Evolutionary conservation across 2,797 vertebrate genomes (phyloP).

Genomic region (Arremon brunneinucha): DNA sequence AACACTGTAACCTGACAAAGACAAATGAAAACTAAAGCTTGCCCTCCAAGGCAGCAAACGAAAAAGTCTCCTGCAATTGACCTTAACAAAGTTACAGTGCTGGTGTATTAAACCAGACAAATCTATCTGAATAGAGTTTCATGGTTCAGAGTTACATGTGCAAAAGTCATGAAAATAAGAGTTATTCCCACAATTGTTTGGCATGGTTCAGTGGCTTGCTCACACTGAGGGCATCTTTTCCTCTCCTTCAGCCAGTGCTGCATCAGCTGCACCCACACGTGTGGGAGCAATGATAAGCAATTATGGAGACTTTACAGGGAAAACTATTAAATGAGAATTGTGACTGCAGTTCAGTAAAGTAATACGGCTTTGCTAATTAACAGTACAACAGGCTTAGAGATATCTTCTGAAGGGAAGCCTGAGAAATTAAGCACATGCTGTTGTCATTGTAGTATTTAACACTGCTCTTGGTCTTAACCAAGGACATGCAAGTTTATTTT

Average conservation of each 20-base stretch:
- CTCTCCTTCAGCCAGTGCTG: background rate
- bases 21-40: background rate
- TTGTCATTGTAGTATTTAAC: background rate
- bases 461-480: background rate
- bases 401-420: background rate
- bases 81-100: background rate
- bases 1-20: background rate
- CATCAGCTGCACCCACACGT: background rate
- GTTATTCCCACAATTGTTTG: background rate
- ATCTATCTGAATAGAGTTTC: slow-evolving; percentile 6
- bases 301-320: background rate
- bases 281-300: background rate
- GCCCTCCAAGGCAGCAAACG: background rate
- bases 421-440: background rate
- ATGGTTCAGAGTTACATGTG: background rate
- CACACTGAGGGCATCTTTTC: background rate
- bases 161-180: slow-evolving; percentile 29
- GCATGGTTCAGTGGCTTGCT: background rate
- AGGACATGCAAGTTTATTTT: slow-evolving; percentile 14
- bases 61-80: background rate
- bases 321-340: slow-evolving; percentile 1
- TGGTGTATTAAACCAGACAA: background rate
- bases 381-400: background rate
- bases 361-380: slow-evolving; percentile 43
- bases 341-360: background rate